Conservation (phyloP, 2,113 vertebrate genomes). For the Aldabrachelys gigantea region DNA sequence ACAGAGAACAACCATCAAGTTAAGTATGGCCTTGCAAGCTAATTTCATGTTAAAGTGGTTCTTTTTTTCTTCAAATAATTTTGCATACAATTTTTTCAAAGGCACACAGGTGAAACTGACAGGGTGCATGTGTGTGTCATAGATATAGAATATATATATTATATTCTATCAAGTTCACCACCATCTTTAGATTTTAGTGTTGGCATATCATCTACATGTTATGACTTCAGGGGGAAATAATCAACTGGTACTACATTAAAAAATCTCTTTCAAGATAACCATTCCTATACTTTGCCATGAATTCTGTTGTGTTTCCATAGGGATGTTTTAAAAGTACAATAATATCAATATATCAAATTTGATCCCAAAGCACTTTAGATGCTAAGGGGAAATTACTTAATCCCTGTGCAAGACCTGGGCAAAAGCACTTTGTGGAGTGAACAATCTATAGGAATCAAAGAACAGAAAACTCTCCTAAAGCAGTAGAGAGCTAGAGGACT, state of each 20-base stretch:
- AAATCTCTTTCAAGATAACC: not conserved
- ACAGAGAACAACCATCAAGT: too few species aligned
- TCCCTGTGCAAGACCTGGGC: fast-evolving
- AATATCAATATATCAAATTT: not conserved
- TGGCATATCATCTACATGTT: fast-evolving
- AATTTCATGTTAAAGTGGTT: too few species aligned
- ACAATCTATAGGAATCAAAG: not conserved
- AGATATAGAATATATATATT: not conserved
- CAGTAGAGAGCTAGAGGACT: fast-evolving
- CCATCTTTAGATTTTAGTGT: not conserved
- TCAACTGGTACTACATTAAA: not conserved
- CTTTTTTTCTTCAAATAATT: too few species aligned
- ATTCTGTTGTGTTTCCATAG: not conserved
- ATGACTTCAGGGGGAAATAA: not conserved
- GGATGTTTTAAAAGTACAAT: not conserved
- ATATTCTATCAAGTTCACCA: not conserved
- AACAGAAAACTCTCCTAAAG: not conserved
- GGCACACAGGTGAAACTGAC: not conserved
- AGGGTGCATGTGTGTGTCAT: not conserved
- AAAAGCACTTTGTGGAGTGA: not conserved
- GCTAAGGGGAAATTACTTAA: not conserved
- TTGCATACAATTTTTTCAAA: not conserved
- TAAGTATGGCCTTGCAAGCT: too few species aligned
- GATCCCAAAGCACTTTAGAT: not conserved
- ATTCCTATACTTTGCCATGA: not conserved